Evolutionary conservation across 2,888 invertebrate species (phyloP), one percentile per base, ranked within the genome.

Genomic region (Hirtodrosophila cameraria): DNA sequence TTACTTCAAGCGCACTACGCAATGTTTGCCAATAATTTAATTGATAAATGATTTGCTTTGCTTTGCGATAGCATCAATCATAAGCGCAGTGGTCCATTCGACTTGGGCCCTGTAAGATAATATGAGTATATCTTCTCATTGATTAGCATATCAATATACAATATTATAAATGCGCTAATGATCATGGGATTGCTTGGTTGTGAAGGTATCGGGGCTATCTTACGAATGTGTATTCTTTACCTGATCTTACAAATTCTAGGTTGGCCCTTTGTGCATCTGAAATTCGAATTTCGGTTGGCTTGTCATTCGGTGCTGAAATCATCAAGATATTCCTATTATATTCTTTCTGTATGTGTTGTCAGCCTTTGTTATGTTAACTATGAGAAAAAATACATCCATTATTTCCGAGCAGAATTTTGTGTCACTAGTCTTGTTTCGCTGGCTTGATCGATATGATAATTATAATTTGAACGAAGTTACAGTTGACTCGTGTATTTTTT

Each of bases 21-120:
- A 87, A 84, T 84, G 83, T 84, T 84, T 84, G 83, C 87, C 83
- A 84, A 84, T 84, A 87, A 80, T 84, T 71, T 84, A 84, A 84
- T 84, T 84, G 83, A 87, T 87, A 84, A 87, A 84, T 86, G 86
- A 84, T 86, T 83, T 86, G 80, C 83, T 79, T 66, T 59, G 61
- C 55, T 48, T 65, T 30, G 38, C 49, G 33, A 52, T 75, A 67
- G 45, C 79, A 82, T 82, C 87, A 65, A 82, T 87, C 82, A 87
- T 75, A 69, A 66, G 42, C 5, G 42, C 72, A 83, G 30, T 38
- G 45, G 45, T 20, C 38, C 63, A 59, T 52, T 42, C 36, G 25
- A 63, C 39, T 28, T 45, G 52, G 30, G 25, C 3, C n/a, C 12
- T 35, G 15, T n/a, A 38, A 13, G 8, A 3, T 3, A 20, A 62